Evolutionary conservation across 2,888 invertebrate species (phyloP).

Genomic region (Capitulum mitella): DNA sequence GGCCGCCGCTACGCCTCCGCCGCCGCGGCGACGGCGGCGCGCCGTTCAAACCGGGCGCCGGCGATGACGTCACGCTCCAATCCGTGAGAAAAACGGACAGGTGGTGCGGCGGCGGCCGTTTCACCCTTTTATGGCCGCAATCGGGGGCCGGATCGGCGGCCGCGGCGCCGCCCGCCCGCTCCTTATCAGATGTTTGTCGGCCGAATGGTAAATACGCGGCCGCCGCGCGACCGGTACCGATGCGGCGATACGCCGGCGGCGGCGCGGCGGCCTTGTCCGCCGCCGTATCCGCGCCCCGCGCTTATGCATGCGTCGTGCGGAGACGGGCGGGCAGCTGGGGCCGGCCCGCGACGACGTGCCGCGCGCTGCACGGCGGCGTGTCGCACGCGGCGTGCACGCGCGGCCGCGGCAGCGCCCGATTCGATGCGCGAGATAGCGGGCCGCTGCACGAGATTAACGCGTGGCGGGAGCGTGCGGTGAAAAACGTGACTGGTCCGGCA

Average conservation of each 20-base stretch:
- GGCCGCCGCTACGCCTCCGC: background rate
- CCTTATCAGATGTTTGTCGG: background rate
- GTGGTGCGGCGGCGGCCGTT: background rate
- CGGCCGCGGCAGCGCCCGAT: no score
- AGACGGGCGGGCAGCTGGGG: no score
- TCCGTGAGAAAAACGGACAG: conserved; percentile 21
- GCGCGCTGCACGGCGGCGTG: background rate
- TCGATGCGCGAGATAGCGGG: no score
- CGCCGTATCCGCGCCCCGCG: no score
- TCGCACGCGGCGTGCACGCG: background rate
- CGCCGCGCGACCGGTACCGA: no score
- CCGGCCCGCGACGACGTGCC: no score
- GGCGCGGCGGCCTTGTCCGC: background rate
- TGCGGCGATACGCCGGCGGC: background rate
- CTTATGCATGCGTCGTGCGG: no score
- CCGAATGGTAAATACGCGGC: background rate
- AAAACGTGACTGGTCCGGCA: no score
- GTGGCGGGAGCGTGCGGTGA: no score
- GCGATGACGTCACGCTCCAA: background rate
- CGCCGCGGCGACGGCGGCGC: background rate
- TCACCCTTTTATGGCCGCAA: background rate
- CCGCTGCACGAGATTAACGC: no score
- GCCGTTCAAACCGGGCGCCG: background rate
- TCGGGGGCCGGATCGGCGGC: background rate
- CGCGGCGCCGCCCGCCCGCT: background rate